These are phyloP conservation scores for Hipposideros larvatus DNA, from an alignment of 2,797 vertebrate genomes.

Conservation along the genomic window DNA sequence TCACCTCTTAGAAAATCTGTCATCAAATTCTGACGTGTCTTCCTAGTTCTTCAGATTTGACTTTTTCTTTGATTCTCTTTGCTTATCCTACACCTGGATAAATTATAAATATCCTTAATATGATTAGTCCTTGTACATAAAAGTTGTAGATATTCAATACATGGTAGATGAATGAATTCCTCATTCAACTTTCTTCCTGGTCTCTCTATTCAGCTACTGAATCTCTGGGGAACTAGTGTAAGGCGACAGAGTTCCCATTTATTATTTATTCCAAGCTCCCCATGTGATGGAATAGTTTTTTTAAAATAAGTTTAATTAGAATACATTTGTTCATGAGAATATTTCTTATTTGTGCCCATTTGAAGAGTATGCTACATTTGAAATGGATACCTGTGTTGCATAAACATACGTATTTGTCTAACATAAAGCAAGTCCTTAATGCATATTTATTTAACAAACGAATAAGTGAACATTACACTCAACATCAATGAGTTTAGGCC, in stretches of 20 bases:
- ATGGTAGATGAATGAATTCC: conserved; percentile 15
- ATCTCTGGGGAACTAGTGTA: background rate
- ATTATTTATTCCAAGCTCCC: conserved; percentile 10
- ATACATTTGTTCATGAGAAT: background rate
- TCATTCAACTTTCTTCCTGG: conserved; percentile 38
- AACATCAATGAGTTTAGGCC: background rate
- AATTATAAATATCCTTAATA: background rate
- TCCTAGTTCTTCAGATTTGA: conserved; percentile 52
- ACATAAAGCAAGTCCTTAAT: background rate
- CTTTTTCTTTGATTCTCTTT: conserved; percentile 46
- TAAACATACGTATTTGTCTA: background rate
- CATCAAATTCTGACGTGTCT: conserved; percentile 18
- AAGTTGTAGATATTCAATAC: background rate
- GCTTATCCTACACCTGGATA: background rate
- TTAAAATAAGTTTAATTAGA: conserved; percentile 39
- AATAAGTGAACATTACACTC: background rate
- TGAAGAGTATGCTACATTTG: conserved; percentile 50
- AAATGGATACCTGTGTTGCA: background rate
- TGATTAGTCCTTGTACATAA: background rate
- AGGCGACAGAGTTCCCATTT: conserved; percentile 17
- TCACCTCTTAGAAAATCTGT: background rate
- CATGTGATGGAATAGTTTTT: background rate
- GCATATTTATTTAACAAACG: background rate
- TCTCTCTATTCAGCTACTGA: background rate
- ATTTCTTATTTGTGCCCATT: conserved; percentile 38